Evolutionary conservation across 2,797 vertebrate species (phyloP).

Genomic region (Pagetopsis macropterus): DNA sequence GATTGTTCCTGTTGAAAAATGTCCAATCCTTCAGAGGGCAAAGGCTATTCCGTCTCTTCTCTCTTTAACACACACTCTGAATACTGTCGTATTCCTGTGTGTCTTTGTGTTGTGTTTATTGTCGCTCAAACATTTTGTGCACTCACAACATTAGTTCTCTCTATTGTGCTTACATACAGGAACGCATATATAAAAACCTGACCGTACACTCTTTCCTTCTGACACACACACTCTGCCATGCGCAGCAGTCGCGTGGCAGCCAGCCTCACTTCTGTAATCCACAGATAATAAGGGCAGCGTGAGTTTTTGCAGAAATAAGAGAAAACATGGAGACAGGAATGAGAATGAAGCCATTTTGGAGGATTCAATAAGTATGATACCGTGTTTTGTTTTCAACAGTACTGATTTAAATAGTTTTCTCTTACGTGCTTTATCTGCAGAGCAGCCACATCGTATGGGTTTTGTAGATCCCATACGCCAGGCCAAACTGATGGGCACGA

Average conservation of each 20-base stretch:
- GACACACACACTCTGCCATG: not conserved
- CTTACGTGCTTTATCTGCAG: too few species aligned
- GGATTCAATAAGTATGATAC: too few species aligned
- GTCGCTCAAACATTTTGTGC: not conserved
- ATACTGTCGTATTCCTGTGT: not conserved
- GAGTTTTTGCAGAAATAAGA: conserved; percentile 17
- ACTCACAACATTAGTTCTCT: not conserved
- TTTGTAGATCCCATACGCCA: not conserved
- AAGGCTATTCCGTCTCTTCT: conserved; percentile 33
- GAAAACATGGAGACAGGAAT: conserved; percentile 16
- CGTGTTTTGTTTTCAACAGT: too few species aligned
- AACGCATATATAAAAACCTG: not conserved
- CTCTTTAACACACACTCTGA: conserved; percentile 4
- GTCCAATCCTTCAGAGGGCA: conserved; percentile 40
- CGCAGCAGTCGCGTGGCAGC: conserved; percentile 14
- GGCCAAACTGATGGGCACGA: not conserved
- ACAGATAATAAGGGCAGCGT: conserved; percentile 23
- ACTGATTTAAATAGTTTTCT: too few species aligned
- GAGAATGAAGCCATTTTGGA: not conserved
- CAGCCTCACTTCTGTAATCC: conserved; percentile 32
- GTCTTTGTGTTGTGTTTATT: not conserved
- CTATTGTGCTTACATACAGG: not conserved
- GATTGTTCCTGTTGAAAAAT: conserved; percentile 50
- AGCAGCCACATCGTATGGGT: not conserved
- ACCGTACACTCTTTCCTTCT: not conserved